Percentiles rank a stretch among this genome's conserved stretches.
Conservation (phyloP, 2,113 vertebrate species). For the Tachysurus vachellii region DNA sequence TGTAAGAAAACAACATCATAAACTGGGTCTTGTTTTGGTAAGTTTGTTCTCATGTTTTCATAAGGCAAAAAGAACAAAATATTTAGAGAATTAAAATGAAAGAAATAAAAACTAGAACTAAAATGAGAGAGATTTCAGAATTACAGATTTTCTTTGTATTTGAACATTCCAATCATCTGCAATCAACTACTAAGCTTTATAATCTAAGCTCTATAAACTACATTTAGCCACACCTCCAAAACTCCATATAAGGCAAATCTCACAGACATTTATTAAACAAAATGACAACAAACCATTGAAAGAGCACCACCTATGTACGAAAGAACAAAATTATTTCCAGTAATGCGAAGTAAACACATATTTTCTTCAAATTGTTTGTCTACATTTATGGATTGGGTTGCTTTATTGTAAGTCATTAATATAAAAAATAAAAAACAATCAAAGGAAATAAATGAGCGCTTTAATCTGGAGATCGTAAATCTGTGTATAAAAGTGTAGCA, state of each 20-base stretch:
- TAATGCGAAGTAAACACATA: neutral
- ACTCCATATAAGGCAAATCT: neutral
- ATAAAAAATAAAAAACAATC: neutral
- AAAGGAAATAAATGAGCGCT: neutral
- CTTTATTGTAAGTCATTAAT: neutral
- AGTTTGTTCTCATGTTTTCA: no score
- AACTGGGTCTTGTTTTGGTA: neutral
- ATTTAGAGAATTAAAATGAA: no score
- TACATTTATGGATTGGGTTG: neutral
- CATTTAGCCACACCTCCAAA: neutral
- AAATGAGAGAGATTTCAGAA: no score
- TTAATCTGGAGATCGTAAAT: neutral
- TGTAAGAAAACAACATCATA: neutral
- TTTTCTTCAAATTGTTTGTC: neutral
- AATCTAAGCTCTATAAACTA: neutral
- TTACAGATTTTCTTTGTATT: no score
- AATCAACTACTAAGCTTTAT: neutral
- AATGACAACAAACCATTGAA: neutral
- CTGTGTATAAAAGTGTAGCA: neutral
- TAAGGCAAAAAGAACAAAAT: no score
- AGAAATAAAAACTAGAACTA: no score
- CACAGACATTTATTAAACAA: neutral
- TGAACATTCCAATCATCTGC: neutral
- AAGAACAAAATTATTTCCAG: neutral
- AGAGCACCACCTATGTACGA: neutral